Conservation (phyloP, 2,113 vertebrate genomes). For the Sorex fumeus region DNA sequence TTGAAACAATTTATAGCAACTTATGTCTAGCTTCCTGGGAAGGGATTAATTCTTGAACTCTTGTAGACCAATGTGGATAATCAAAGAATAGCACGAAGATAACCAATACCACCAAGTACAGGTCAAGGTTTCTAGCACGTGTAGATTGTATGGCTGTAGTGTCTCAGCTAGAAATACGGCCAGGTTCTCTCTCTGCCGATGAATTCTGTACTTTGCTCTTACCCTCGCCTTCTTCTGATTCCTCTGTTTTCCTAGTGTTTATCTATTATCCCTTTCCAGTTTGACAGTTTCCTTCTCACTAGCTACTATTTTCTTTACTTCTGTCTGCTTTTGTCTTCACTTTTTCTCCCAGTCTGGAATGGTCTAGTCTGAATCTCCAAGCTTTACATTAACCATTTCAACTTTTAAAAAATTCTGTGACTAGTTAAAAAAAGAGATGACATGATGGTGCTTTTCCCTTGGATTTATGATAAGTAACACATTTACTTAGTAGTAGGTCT, state of each 20-base stretch:
- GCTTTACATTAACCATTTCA: constrained; percentile 44
- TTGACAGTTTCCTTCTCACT: background rate
- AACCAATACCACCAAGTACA: background rate
- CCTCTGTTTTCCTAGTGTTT: background rate
- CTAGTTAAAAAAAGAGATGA: background rate
- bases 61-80: background rate
- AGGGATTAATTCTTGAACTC: background rate
- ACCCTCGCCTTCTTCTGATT: background rate
- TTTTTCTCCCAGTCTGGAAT: constrained; percentile 7
- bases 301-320: background rate
- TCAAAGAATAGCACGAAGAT: background rate
- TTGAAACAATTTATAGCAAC: too few relatives aligned
- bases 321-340: background rate
- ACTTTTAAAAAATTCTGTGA: constrained; percentile 27
- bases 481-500: constrained; percentile 42
- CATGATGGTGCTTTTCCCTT: constrained; percentile 8
- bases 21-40: background rate
- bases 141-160: background rate
- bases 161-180: background rate
- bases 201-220: background rate
- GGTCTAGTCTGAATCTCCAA: background rate
- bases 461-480: constrained; percentile 26
- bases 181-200: background rate
- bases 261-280: background rate
- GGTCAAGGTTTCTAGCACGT: background rate